Conservation (phyloP, 1,140 invertebrate species). For the Cydia splendana region DNA sequence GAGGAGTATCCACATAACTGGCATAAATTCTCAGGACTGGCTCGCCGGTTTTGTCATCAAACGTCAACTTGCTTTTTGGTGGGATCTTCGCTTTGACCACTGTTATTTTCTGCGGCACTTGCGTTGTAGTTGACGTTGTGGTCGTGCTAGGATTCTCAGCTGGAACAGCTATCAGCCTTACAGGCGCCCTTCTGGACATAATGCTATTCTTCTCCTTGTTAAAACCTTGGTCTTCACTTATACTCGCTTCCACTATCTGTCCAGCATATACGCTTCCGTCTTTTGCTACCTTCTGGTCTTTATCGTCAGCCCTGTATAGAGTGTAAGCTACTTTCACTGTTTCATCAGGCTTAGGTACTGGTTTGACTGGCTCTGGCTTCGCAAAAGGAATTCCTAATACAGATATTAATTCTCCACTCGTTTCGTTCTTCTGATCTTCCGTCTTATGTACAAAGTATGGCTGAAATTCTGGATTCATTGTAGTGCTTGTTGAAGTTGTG, state of each 20-base stretch:
- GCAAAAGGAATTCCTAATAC: conserved; percentile 59
- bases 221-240: conserved; percentile 68
- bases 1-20: conserved; percentile 63
- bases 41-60: conserved; percentile 72
- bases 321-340: conserved; percentile 68
- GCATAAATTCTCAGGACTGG: conserved; percentile 71
- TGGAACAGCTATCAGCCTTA: conserved; percentile 54
- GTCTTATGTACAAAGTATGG: conserved; percentile 55
- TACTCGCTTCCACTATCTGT: conserved; percentile 66
- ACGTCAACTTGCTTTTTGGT: conserved; percentile 68
- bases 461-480: conserved; percentile 52
- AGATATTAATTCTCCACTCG: conserved; percentile 47
- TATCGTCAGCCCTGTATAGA: conserved; percentile 57
- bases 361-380: conserved; percentile 44
- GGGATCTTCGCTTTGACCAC: conserved; percentile 70
- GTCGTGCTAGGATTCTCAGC: conserved; percentile 45
- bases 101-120: conserved; percentile 42
- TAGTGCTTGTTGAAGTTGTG: conserved; percentile 37
- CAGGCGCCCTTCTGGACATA: conserved; percentile 56
- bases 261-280: conserved; percentile 63
- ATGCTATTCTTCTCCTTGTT: conserved; percentile 59
- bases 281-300: conserved; percentile 54
- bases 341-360: conserved; percentile 49
- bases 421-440: conserved; percentile 47
- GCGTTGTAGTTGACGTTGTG: conserved; percentile 42